phyloP scores from a whole-genome alignment of 1,140 invertebrate genomes.

The Drosophila neocordata region DNA sequence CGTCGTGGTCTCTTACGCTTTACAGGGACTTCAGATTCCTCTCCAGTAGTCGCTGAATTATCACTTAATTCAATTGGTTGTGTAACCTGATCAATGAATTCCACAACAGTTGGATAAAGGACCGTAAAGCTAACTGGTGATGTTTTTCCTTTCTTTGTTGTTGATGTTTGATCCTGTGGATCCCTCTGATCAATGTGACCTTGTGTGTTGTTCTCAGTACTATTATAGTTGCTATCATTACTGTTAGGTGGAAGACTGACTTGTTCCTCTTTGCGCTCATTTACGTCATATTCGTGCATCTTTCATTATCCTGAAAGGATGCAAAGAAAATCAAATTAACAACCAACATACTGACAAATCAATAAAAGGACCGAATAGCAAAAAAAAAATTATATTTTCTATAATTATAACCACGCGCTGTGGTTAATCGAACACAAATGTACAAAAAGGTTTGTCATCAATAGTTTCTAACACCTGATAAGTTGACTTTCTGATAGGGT shows the following conservation, averaged over 20 bases:
- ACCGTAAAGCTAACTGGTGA: not conserved
- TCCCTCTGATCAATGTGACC: not conserved
- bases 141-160: not conserved
- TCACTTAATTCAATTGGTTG: conserved; percentile 2
- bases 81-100: conserved; percentile 28
- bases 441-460: conserved; percentile 30
- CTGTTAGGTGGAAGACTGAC: conserved; percentile 68
- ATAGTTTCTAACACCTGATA: conserved; percentile 36
- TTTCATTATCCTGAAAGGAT: conserved; percentile 75
- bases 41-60: not conserved
- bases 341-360: conserved; percentile 18
- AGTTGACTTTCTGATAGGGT: conserved; percentile 51
- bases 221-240: conserved; percentile 27
- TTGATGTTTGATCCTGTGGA: conserved; percentile 7
- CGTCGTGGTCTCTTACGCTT: conserved; percentile 51
- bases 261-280: conserved; percentile 74
- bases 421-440: conserved; percentile 32
- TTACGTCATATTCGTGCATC: conserved; percentile 81
- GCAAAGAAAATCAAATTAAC: not conserved
- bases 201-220: conserved; percentile 2
- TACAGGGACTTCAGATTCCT: not conserved
- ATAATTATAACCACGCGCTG: conserved; percentile 18
- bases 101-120: conserved; percentile 25
- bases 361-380: not conserved
- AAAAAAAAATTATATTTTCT: not conserved